Percentiles rank a stretch among this genome's conserved stretches.
Evolutionary conservation across 1,140 invertebrate genomes (phyloP).

Genomic region (Drosophila nikananu): DNA sequence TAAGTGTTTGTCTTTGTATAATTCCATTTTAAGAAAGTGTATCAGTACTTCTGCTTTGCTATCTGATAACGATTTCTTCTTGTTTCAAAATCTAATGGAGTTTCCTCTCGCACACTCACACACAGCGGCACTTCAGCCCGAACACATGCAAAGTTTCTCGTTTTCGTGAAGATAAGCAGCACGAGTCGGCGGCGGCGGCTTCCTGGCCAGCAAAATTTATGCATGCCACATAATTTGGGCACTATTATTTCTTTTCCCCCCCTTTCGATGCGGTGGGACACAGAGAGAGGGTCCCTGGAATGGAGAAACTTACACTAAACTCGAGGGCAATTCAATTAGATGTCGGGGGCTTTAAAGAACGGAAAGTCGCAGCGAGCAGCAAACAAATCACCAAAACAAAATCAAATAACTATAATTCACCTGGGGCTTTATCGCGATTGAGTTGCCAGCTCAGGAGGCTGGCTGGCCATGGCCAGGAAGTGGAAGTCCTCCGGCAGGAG

Average conservation of each 20-base stretch:
- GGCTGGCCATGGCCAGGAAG: constrained; percentile 18
- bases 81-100: constrained; percentile 71
- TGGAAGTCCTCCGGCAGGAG: constrained; percentile 31
- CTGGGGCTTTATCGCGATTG: constrained; percentile 79
- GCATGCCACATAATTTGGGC: constrained; percentile 79
- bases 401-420: constrained; percentile 84
- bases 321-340: constrained; percentile 78
- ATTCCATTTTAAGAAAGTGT: constrained; percentile 9
- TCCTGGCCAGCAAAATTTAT: constrained; percentile 77
- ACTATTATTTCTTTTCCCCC: constrained; percentile 63
- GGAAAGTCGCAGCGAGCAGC: constrained; percentile 45
- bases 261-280: constrained; percentile 4
- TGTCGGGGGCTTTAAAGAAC: constrained; percentile 68
- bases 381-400: constrained; percentile 80
- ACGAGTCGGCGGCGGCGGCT: constrained; percentile 60
- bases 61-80: constrained; percentile 13
- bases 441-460: constrained; percentile 54
- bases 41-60: not conserved
- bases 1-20: not conserved
- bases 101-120: constrained; percentile 39
- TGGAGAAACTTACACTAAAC: constrained; percentile 39
- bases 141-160: constrained; percentile 67
- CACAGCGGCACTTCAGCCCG: not conserved
- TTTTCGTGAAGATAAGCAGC: constrained; percentile 74
- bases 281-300: not conserved